phyloP scores from a whole-genome alignment of 2,888 invertebrate species.

The Calliopum simillimum region DNA sequence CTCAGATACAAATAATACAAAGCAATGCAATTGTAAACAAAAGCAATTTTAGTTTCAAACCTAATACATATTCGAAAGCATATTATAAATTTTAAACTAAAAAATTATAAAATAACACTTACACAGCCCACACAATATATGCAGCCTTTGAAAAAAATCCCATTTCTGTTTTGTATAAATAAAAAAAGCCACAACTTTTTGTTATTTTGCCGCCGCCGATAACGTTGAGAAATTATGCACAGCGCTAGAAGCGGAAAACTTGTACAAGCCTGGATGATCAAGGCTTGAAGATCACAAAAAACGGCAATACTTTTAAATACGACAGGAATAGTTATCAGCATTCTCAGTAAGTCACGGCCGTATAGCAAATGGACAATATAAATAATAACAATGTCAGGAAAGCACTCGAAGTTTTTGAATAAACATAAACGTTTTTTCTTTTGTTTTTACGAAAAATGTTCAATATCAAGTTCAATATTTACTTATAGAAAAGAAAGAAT shows the following conservation, averaged over 20 bases:
- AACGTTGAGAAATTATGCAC: not conserved
- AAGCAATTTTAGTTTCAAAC: too few relatives aligned
- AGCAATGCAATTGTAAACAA: too few relatives aligned
- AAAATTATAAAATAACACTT: slow-evolving; percentile 67
- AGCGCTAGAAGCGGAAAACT: not conserved
- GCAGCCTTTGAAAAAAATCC: slow-evolving; percentile 83
- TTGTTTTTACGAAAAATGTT: too few relatives aligned
- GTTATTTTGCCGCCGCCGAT: not conserved
- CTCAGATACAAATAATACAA: too few relatives aligned
- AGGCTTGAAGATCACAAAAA: not conserved
- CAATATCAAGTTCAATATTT: too few relatives aligned
- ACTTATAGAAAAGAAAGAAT: too few relatives aligned
- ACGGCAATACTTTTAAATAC: not conserved
- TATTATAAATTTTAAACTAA: slow-evolving; percentile 13
- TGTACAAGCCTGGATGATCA: not conserved
- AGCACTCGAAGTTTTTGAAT: too few relatives aligned
- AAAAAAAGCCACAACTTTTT: not conserved
- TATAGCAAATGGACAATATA: too few relatives aligned
- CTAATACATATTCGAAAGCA: too few relatives aligned
- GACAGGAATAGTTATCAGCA: slow-evolving; percentile 8
- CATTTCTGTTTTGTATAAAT: too few relatives aligned
- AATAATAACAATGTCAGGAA: too few relatives aligned
- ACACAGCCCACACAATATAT: slow-evolving; percentile 85
- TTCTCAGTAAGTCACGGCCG: not conserved
- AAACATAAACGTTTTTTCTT: too few relatives aligned